Percentiles rank a stretch among this genome's conserved stretches.
phyloP scores from a whole-genome alignment of 2,113 vertebrate genomes.

The Nesoenas mayeri region DNA sequence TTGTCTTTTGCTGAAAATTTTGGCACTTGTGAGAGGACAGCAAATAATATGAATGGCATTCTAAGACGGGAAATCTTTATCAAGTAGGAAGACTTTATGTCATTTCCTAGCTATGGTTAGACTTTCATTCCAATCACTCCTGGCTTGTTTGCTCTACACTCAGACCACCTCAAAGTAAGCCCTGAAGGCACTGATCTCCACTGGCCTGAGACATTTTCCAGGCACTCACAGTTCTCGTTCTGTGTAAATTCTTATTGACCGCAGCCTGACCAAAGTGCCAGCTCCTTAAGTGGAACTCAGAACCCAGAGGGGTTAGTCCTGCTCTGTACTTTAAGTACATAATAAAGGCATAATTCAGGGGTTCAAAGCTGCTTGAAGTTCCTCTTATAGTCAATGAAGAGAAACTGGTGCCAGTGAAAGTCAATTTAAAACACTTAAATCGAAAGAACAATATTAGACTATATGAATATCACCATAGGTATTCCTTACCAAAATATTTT shows the following conservation, averaged over 20 bases:
- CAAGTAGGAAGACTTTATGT: background rate
- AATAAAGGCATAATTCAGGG: background rate
- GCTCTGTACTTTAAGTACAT: background rate
- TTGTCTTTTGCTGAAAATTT: background rate
- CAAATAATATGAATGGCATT: background rate
- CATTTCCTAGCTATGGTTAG: conserved; percentile 15
- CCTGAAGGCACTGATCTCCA: background rate
- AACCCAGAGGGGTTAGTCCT: background rate
- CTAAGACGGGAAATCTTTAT: conserved; percentile 16
- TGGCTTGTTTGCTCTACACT: background rate
- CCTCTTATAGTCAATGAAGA: background rate
- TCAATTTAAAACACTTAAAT: background rate
- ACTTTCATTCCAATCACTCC: background rate
- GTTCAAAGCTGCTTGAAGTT: background rate
- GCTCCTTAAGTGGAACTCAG: background rate
- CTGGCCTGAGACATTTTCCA: background rate
- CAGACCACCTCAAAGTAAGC: background rate
- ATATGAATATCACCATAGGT: background rate
- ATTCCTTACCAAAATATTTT: background rate
- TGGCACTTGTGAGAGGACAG: background rate
- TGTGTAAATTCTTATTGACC: background rate
- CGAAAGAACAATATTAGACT: background rate
- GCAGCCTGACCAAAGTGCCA: background rate
- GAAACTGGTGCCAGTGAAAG: background rate
- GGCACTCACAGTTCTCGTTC: background rate